Percentiles rank a stretch among this genome's conserved stretches.
phyloP scores from a whole-genome alignment of 2,113 vertebrate species.

The Rhinopomastus cyanomelas region DNA sequence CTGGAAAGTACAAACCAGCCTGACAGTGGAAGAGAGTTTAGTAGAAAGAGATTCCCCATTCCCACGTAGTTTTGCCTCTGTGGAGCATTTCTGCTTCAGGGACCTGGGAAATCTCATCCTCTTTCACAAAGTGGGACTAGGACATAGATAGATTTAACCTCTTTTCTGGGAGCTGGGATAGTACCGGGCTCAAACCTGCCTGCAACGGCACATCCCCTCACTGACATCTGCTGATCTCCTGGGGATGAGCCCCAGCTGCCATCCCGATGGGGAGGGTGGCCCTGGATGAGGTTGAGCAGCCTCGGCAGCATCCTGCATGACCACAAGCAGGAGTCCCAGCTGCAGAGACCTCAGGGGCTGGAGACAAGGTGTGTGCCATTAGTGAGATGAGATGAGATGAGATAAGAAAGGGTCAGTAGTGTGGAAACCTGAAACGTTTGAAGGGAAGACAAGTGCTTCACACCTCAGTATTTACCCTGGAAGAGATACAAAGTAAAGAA shows the following conservation, averaged over 20 bases:
- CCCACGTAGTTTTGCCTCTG: conserved; percentile 16
- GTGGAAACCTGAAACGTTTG: background rate
- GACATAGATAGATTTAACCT: too few species aligned
- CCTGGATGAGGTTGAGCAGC: background rate
- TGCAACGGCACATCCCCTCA: background rate
- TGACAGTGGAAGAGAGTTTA: background rate
- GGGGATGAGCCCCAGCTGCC: background rate
- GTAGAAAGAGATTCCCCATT: conserved; percentile 10
- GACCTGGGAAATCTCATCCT: background rate
- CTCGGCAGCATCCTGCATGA: background rate
- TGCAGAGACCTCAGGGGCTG: background rate
- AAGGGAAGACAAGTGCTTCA: background rate
- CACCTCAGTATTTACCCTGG: background rate
- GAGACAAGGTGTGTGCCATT: background rate
- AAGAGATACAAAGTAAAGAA: background rate
- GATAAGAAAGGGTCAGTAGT: background rate
- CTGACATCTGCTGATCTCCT: background rate
- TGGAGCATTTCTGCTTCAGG: conserved; percentile 1
- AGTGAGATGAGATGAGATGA: too few species aligned
- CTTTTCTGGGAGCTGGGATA: too few species aligned
- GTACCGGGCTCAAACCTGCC: background rate
- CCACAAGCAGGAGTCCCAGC: rapidly evolving
- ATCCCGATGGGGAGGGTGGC: background rate
- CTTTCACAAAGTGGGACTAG: background rate
- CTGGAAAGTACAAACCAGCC: conserved; percentile 40